Evolutionary conservation across 53 echinoderm and acorn worm genomes (phyloP).

Genomic region (Pentamera pediparva): DNA sequence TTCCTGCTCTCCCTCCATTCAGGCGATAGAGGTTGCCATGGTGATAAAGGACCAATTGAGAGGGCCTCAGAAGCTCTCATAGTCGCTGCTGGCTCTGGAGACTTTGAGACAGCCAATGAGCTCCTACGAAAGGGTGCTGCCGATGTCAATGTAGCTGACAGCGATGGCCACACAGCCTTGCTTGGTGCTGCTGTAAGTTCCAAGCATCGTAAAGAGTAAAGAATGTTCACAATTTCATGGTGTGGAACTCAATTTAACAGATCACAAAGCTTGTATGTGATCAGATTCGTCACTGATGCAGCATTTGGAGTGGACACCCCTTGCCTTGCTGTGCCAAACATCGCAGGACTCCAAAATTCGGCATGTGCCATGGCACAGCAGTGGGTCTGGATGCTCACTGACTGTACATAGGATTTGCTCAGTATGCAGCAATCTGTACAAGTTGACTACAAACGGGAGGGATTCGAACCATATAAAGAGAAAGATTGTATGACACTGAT

Average conservation of each 20-base stretch:
- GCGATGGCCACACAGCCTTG: conserved; percentile 61
- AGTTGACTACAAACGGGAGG: too few relatives aligned
- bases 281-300: too few relatives aligned
- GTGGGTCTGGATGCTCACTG: too few relatives aligned
- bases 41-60: conserved; percentile 79
- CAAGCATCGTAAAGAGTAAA: neutral
- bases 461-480: too few relatives aligned
- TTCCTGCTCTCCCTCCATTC: neutral
- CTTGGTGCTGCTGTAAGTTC: conserved; percentile 80
- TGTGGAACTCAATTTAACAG: too few relatives aligned
- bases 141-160: conserved; percentile 87
- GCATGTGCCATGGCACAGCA: too few relatives aligned
- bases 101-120: conserved; percentile 50
- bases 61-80: conserved; percentile 65
- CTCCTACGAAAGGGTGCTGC: conserved; percentile 63
- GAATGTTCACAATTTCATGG: neutral
- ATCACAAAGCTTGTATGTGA: too few relatives aligned
- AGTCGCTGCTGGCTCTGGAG: conserved; percentile 53
- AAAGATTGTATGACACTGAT: too few relatives aligned
- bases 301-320: neutral
- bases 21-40: conserved; percentile 64
- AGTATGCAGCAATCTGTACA: too few relatives aligned
- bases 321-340: too few relatives aligned
- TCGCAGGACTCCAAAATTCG: too few relatives aligned
- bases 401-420: too few relatives aligned